Conservation (phyloP, 2,113 vertebrate genomes). For the Podilymbus podiceps region DNA sequence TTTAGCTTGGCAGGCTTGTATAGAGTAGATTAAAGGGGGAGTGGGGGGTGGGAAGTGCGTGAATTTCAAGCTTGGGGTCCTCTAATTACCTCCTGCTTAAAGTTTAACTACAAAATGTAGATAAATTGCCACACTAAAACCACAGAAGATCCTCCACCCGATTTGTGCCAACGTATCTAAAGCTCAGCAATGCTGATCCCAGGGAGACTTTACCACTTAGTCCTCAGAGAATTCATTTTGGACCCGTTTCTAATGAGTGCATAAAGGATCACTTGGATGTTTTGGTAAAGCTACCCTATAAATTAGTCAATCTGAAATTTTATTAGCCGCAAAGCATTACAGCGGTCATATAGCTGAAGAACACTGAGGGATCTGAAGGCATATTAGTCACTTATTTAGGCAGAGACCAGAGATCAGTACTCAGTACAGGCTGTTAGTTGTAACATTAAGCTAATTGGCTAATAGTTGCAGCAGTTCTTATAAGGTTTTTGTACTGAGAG, state of each 20-base stretch:
- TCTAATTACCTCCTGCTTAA: constrained; percentile 71
- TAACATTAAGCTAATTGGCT: constrained; percentile 71
- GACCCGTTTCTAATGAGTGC: constrained; percentile 59
- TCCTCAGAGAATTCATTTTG: constrained; percentile 40
- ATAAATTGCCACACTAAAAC: constrained; percentile 71
- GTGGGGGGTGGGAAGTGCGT: neutral
- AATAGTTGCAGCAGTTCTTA: constrained; percentile 68
- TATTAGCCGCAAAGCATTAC: constrained; percentile 62
- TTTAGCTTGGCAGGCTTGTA: neutral
- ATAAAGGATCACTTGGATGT: constrained; percentile 67
- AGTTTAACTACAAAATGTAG: constrained; percentile 73
- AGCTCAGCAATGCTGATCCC: constrained; percentile 62
- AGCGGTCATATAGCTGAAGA: constrained; percentile 23
- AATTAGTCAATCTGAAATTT: constrained; percentile 74
- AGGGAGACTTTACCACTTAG: constrained; percentile 37
- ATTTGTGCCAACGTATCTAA: constrained; percentile 60
- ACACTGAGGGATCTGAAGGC: constrained; percentile 52
- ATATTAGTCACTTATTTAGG: constrained; percentile 47
- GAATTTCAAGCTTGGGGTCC: constrained; percentile 71
- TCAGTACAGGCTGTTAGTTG: constrained; percentile 21
- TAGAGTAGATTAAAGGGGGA: constrained; percentile 39
- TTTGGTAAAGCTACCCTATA: constrained; percentile 72
- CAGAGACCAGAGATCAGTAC: constrained; percentile 59
- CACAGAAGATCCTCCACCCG: constrained; percentile 51
- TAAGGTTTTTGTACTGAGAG: constrained; percentile 50